These are phyloP conservation scores for Helicolenus hilgendorfi DNA, from an alignment of 2,797 vertebrate genomes.

Conservation along the genomic window DNA sequence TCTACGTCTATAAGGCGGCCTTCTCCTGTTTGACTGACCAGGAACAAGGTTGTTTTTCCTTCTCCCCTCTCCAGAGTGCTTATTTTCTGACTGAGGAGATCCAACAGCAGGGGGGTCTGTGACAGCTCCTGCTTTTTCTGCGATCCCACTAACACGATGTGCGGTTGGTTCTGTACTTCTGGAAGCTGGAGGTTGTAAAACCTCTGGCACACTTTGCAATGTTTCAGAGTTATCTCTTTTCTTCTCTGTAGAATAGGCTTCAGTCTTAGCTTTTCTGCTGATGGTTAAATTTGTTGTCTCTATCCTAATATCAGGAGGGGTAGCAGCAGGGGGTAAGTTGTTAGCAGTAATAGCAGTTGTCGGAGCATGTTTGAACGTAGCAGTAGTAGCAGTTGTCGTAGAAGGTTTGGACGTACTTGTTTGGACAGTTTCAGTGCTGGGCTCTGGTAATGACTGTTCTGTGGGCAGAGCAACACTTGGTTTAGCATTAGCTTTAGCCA, in stretches of 20 bases:
- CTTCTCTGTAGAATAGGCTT: slow-evolving; percentile 4
- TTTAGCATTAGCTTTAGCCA: slow-evolving; percentile 86
- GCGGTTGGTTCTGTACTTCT: slow-evolving; percentile 47
- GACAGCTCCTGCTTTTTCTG: slow-evolving; percentile 36
- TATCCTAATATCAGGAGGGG: not conserved
- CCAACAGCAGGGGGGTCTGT: slow-evolving; percentile 27
- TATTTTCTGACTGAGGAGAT: slow-evolving; percentile 47
- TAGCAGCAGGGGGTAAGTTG: not conserved
- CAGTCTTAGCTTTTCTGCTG: not conserved
- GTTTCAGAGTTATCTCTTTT: not conserved
- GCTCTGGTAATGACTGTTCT: slow-evolving; percentile 51
- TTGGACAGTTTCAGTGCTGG: slow-evolving; percentile 49
- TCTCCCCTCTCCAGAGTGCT: slow-evolving; percentile 42
- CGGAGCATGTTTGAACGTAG: not conserved
- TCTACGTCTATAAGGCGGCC: slow-evolving; percentile 80
- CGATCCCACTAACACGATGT: slow-evolving; percentile 1
- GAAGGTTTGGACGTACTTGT: slow-evolving; percentile 10
- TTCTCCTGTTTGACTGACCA: slow-evolving; percentile 74
- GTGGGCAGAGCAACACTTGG: slow-evolving; percentile 50
- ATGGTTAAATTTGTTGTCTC: not conserved
- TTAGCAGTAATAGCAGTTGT: not conserved
- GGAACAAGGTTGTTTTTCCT: slow-evolving; percentile 53
- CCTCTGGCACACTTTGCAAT: not conserved
- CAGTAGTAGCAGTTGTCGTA: not conserved
- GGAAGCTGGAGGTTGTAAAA: slow-evolving; percentile 29